Base-by-base conservation (phyloP, 2,888 invertebrate species). In the Catotricha subobsoleta region DNA sequence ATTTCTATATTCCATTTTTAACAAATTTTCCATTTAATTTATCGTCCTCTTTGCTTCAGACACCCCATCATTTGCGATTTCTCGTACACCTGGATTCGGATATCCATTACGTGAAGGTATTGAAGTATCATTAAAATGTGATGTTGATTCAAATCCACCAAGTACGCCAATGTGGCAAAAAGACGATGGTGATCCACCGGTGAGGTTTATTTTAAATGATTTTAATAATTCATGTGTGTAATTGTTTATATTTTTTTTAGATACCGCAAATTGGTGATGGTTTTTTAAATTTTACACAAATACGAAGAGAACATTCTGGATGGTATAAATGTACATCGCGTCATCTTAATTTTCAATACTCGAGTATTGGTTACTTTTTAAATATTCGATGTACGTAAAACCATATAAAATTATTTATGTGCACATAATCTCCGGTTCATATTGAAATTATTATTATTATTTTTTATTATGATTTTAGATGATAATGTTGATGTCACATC, bases 301-400 rank as follows among this genome's bases (percentile, higher is more conserved):
- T 88, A 56, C 68, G 72, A 40, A 68, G 78, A 39, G 74, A 80
- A 48, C 83, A 90, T 66, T 83, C 82, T 43, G 90, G 90, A 54
- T 90, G 90, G 90, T 90, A 90, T 68, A 81, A 87, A 59, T 90
- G 90, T 65, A 77, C 83, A 40, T 82, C 87, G 43, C 69, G 76
- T 38, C 87, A 90, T 69, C 71, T 80, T 47, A 72, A 84, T 53
- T 78, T 81, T 25, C 77, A 81, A 59, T 88, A 86, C 65, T 81
- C 83, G 47, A 86, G 84, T 54, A 87, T 88, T 53, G 88, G 87
- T 46, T 90, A 88, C 67, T 88, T 81, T 60, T 75, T 90, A 50
- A 86, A 84, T 57, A 82, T 90, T 48, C 68, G 84, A 62, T 76
- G 88, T 88, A 66, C 80, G 83, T 80, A 25, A 25, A 10, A 8